Evolutionary conservation across 2,113 vertebrate species (phyloP), one percentile per base, ranked within the genome.

Genomic region (Megaptera novaeangliae): DNA sequence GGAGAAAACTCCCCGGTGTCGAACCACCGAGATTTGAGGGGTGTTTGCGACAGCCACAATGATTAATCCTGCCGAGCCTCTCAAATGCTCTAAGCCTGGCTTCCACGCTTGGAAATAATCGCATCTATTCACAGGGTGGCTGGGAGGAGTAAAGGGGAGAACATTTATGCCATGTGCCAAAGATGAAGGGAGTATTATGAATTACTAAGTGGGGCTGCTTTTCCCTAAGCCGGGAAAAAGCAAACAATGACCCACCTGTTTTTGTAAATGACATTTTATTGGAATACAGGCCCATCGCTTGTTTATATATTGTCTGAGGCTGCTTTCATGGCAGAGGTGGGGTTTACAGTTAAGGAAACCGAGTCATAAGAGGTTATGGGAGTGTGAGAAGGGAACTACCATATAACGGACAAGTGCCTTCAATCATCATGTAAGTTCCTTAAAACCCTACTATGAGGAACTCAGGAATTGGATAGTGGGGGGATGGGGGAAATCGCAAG

Each of bases 71-170:
- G 41, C 3, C 2, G 68, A 59, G 27, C 8, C 3, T 72, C 75
- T 71, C 44, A 41, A 27, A 2, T 36, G 46, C 34, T 74, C 36
- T 57, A 39, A 80, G 31, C 25, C 44, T 36, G 31, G 36, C 64
- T 86, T 91, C 64, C 66, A 74, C 49, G 74, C 57, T 78, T 17
- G 6, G 34, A 71, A 86, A 94, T 87, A 91, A 96, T 55, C 18
- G 0, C 49, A 13, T 68, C 59, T 64, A 29, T 14, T 64, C 68
- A n/a, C 15, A 88, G 23, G 23, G 21, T 49, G 49, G 21, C 36
- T 59, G 39, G 39, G 41, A 63, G 36, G 36, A 64, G 31, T 36
- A 27, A 74, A 49, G 15, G 68, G 36, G 34, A 52, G 27, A 61
- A 39, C 2, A 4, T 5, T 3, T 13, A 39, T 31, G 69, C 12